These are phyloP conservation scores for Coilia nasus DNA, from an alignment of 2,797 vertebrate genomes.

Conservation along the genomic window DNA sequence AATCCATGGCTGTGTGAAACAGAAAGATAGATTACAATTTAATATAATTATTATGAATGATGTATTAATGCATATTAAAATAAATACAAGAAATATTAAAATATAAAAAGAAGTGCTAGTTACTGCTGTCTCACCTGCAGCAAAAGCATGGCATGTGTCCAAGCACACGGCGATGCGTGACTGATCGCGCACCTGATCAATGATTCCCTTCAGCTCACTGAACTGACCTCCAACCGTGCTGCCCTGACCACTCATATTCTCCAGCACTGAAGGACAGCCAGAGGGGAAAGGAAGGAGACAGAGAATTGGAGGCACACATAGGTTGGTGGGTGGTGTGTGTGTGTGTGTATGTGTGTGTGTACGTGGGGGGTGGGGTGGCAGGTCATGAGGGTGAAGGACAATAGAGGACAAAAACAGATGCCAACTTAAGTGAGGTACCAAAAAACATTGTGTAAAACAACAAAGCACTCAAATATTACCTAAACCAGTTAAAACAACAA, in stretches of 20 bases:
- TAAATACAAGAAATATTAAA: too few relatives aligned
- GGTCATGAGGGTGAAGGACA: not conserved
- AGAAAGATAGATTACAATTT: too few relatives aligned
- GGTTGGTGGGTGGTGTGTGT: too few relatives aligned
- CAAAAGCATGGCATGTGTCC: slow-evolving; percentile 81
- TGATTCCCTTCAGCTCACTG: slow-evolving; percentile 76
- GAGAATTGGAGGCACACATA: not conserved
- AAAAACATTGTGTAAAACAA: not conserved
- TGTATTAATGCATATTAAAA: too few relatives aligned
- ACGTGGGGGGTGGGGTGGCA: too few relatives aligned
- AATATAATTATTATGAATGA: too few relatives aligned
- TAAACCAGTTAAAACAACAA: not conserved
- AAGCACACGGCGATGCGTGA: slow-evolving; percentile 77
- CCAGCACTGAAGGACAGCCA: slow-evolving; percentile 67
- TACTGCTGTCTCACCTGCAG: slow-evolving; percentile 67
- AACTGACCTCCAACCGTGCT: slow-evolving; percentile 76
- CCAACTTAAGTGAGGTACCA: not conserved
- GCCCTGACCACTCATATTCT: slow-evolving; percentile 84
- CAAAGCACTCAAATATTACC: not conserved
- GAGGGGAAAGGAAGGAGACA: slow-evolving; percentile 11
- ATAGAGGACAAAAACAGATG: not conserved
- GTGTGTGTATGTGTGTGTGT: too few relatives aligned
- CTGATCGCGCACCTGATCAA: slow-evolving; percentile 77
- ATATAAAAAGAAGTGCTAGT: not conserved
- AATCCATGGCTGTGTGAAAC: too few relatives aligned